Conservation (phyloP, 2,797 vertebrate genomes). For the Parauchenoglanis ngamensis region DNA sequence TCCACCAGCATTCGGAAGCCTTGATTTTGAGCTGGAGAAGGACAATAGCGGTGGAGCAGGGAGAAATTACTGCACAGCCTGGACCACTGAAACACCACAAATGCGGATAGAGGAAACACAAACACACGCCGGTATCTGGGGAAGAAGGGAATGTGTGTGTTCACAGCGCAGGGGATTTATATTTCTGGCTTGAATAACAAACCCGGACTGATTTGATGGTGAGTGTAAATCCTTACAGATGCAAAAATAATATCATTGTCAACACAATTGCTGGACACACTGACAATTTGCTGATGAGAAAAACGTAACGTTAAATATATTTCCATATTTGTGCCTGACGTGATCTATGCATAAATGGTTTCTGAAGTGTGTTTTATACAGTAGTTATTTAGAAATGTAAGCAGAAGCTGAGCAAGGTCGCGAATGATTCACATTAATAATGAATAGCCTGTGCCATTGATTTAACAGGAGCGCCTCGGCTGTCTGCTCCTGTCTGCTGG, state of each 20-base stretch:
- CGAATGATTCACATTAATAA: conserved; percentile 2
- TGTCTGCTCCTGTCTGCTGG: conserved; percentile 31
- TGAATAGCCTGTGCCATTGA: neutral
- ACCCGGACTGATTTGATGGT: conserved; percentile 68
- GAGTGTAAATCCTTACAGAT: conserved; percentile 58
- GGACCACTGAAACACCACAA: conserved; percentile 10
- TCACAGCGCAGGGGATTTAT: conserved; percentile 16
- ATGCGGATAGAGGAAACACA: conserved; percentile 29
- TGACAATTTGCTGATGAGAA: neutral
- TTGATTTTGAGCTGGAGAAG: conserved; percentile 64
- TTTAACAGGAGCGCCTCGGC: neutral
- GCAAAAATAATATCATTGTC: neutral
- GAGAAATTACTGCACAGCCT: conserved; percentile 46
- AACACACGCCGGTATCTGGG: neutral
- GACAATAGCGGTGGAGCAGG: conserved; percentile 67
- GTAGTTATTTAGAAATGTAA: too few species aligned
- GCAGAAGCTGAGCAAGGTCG: conserved; percentile 2
- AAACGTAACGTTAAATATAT: neutral
- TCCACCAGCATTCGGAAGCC: conserved; percentile 25
- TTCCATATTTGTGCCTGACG: neutral
- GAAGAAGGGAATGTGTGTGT: conserved; percentile 40
- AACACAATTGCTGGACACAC: neutral
- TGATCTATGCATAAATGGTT: neutral
- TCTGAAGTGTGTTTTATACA: neutral
- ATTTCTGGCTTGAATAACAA: conserved; percentile 54